Evolutionary conservation across 2,888 invertebrate genomes (phyloP), one percentile per base, ranked within the genome.

Genomic region (Apamea sordens): DNA sequence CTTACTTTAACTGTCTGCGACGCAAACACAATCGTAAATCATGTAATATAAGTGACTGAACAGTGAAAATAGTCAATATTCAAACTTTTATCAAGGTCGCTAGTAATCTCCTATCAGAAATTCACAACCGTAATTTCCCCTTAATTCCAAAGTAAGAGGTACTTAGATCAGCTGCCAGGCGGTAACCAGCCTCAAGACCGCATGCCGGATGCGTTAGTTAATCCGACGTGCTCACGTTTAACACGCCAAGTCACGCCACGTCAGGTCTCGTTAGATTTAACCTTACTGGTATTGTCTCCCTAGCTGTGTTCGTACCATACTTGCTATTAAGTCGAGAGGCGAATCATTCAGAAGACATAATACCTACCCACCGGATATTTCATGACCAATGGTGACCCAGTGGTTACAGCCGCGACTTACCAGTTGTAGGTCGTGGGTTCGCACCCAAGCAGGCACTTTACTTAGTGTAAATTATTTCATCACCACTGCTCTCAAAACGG

Each of bases 151-250:
- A 21, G n/a, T 65, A 18, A 36, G 15, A n/a, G 76, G 76, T 56
- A 67, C 21, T 59, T 24, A 28, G 24, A 65, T 28, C 28, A 47
- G 18, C 36, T 59, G 44, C 11, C 77, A 59, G 13, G n/a, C 18
- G 50, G 50, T 67, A 61, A 61, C 36, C 67, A 41, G 7, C 41
- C 28, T 47, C 4, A 28, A 64, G 32, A 64, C 69, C 70, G 44
- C 63, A n/a, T 21, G 15, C 61, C 68, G 50, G 77, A 79, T 77
- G 63, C n/a, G 8, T 77, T 64, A 79, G 63, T n/a, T 69, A 77
- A 77, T 77, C 44, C 36, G 28, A 64, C 56, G 15, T 50, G 21
- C 67, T n/a, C 41, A 69, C 21, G 24, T 47, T 28, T 56, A 24
- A 69, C 63, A 69, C 47, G 47, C 28, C 44, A 53, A 53, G 28